phyloP scores from a whole-genome alignment of 2,113 vertebrate species.

The Chroicocephalus ridibundus region DNA sequence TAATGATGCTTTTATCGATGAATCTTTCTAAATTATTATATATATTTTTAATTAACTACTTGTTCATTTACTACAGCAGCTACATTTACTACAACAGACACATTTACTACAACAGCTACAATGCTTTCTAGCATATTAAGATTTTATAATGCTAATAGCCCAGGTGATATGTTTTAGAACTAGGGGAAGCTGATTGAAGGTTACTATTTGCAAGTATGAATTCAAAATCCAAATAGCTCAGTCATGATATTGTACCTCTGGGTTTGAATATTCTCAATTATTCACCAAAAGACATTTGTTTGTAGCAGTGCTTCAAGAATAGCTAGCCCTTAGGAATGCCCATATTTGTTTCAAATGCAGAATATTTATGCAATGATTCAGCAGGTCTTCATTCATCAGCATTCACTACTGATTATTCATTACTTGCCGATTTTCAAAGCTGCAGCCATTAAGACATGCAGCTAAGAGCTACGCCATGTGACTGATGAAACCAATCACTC shows the following conservation, averaged over 20 bases:
- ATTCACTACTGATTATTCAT: not conserved
- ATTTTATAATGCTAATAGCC: not conserved
- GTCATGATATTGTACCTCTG: not conserved
- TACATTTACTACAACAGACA: not conserved
- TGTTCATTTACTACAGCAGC: not conserved
- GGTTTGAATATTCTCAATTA: not conserved
- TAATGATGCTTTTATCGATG: not conserved
- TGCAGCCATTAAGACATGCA: not conserved
- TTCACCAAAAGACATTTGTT: not conserved
- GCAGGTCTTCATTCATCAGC: not conserved
- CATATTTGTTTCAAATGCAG: not conserved
- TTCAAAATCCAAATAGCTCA: not conserved
- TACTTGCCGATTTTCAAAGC: not conserved
- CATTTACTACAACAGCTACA: not conserved
- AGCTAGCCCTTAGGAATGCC: not conserved
- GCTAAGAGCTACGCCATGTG: not conserved
- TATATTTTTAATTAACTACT: not conserved
- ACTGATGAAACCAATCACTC: not conserved
- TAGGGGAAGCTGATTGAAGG: not conserved
- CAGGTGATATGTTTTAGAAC: not conserved
- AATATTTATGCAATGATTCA: not conserved
- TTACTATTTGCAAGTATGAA: not conserved
- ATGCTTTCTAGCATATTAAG: not conserved
- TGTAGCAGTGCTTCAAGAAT: not conserved
- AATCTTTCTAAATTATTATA: not conserved